These are phyloP conservation scores for Ceraclea dissimilis DNA, from an alignment of 2,888 invertebrate genomes.

Conservation along the genomic window DNA sequence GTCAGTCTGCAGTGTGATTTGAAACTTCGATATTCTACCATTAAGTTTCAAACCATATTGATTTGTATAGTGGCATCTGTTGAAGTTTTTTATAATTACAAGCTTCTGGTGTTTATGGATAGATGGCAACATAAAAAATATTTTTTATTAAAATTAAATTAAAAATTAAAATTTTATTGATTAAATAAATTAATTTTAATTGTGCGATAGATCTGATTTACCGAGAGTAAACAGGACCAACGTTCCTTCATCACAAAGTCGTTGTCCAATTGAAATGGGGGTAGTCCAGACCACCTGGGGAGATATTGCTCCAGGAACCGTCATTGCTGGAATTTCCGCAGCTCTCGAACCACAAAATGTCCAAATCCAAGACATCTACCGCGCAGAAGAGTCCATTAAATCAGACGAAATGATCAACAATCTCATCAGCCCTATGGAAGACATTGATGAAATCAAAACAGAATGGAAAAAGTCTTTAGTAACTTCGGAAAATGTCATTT, in stretches of 20 bases:
- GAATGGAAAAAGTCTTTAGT: background rate
- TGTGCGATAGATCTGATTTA: background rate
- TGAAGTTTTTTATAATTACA: too few relatives aligned
- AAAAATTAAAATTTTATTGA: too few relatives aligned
- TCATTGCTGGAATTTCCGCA: constrained; percentile 54
- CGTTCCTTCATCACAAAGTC: constrained; percentile 30
- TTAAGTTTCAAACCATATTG: too few relatives aligned
- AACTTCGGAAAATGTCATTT: constrained; percentile 34
- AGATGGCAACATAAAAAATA: too few relatives aligned
- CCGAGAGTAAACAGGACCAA: constrained; percentile 10
- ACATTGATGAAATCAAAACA: background rate
- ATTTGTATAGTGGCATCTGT: too few relatives aligned
- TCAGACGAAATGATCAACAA: background rate
- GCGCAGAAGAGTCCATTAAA: background rate
- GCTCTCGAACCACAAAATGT: constrained; percentile 54
- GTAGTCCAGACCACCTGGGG: constrained; percentile 57
- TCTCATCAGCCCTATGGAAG: background rate
- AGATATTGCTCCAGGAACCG: constrained; percentile 49
- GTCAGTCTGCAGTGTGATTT: too few relatives aligned
- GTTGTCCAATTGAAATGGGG: constrained; percentile 60
- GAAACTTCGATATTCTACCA: too few relatives aligned
- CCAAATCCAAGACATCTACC: constrained; percentile 41
- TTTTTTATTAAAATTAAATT: too few relatives aligned
- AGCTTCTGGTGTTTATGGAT: too few relatives aligned
- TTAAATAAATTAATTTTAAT: too few relatives aligned